phyloP scores from a whole-genome alignment of 2,113 vertebrate genomes.

The Hemiscyllium ocellatum region DNA sequence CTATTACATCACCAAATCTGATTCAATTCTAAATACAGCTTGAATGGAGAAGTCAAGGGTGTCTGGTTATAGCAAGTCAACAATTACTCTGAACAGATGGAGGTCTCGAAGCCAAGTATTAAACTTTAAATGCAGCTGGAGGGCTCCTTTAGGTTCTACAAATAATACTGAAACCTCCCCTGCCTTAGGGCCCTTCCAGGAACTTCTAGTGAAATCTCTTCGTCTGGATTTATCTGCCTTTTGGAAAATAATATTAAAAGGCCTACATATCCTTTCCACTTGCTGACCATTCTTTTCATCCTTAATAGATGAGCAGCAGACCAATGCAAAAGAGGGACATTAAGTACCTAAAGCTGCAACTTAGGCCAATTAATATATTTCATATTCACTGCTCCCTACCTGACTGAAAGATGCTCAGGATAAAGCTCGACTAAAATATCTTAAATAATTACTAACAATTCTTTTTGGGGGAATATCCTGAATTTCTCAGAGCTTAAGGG shows the following conservation, averaged over 20 bases:
- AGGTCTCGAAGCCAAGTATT: neutral
- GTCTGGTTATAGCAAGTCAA: neutral
- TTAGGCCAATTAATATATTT: neutral
- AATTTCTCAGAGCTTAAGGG: too few species aligned
- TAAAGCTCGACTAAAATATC: neutral
- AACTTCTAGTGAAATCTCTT: neutral
- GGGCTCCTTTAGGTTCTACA: neutral
- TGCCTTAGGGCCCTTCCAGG: neutral
- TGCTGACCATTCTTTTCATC: neutral
- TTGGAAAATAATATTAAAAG: neutral
- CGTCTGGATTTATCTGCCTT: neutral
- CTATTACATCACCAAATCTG: neutral
- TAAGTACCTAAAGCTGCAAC: neutral
- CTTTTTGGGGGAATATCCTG: neutral
- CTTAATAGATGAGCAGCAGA: neutral
- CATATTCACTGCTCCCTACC: neutral
- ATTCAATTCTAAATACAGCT: neutral
- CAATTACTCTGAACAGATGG: neutral
- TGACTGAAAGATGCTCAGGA: neutral
- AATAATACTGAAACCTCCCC: neutral
- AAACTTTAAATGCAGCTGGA: neutral
- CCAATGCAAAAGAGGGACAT: neutral
- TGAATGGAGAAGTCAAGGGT: neutral
- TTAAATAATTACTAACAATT: neutral
- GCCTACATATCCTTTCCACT: neutral